phyloP scores from a whole-genome alignment of 2,113 vertebrate genomes.

The Neodon shergylaensis region DNA sequence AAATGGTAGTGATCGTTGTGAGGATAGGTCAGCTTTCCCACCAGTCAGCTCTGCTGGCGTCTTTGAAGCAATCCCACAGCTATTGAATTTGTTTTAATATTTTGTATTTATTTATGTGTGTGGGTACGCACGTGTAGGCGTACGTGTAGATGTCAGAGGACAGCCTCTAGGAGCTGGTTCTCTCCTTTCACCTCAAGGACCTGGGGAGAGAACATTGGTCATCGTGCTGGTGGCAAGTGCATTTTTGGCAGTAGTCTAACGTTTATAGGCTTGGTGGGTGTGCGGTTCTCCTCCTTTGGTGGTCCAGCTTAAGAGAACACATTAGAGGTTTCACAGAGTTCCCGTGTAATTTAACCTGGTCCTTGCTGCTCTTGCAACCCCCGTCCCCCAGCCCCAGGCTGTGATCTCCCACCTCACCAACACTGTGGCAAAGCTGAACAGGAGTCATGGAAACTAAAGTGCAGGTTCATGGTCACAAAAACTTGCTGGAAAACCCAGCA shows the following conservation, averaged over 20 bases:
- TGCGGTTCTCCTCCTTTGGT: neutral
- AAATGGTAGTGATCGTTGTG: neutral
- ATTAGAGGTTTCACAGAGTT: neutral
- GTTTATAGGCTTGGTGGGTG: neutral
- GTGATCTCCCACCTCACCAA: neutral
- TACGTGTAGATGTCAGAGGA: neutral
- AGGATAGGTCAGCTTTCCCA: neutral
- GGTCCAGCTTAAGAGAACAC: neutral
- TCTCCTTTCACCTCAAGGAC: neutral
- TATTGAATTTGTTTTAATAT: neutral
- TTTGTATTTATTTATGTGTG: neutral
- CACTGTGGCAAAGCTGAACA: fast-evolving
- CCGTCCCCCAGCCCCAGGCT: too few species aligned
- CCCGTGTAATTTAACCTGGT: fast-evolving
- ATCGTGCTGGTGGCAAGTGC: neutral
- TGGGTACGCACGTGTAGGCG: neutral
- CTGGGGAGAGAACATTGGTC: neutral
- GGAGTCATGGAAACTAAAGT: fast-evolving
- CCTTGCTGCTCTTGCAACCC: neutral
- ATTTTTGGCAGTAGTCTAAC: neutral
- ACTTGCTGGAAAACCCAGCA: too few species aligned
- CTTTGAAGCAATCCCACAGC: neutral
- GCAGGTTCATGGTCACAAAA: fast-evolving
- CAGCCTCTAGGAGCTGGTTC: neutral
- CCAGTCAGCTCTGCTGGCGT: neutral